Conservation (phyloP, 2,888 invertebrate species). For the Brenthis ino region DNA sequence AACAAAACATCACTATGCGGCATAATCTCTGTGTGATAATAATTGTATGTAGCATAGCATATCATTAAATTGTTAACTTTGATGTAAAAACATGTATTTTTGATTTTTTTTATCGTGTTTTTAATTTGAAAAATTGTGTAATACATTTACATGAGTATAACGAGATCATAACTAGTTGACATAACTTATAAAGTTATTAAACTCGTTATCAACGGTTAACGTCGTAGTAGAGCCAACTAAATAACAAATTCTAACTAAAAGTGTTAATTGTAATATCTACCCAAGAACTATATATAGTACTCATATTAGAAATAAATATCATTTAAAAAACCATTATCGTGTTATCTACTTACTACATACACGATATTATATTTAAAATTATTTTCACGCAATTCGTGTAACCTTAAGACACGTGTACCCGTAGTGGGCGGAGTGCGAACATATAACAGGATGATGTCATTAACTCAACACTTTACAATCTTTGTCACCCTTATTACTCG, state of each 20-base stretch:
- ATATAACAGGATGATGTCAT: conserved; percentile 74
- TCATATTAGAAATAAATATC: no score
- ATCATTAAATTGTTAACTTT: background rate
- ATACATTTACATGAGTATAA: no score
- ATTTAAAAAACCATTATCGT: no score
- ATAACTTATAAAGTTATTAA: no score
- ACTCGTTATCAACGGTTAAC: no score
- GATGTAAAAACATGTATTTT: background rate
- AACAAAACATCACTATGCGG: conserved; percentile 13
- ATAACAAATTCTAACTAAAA: no score
- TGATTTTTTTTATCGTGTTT: background rate
- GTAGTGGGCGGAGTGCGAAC: conserved; percentile 69
- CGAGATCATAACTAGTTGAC: no score
- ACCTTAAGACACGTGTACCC: conserved; percentile 64
- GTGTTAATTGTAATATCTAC: no score
- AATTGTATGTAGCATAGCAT: background rate
- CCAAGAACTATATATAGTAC: no score
- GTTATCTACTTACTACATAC: no score
- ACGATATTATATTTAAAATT: conserved; percentile 24
- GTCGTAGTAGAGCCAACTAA: no score
- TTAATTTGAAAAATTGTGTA: no score
- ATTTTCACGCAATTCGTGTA: conserved; percentile 42
- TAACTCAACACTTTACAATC: conserved; percentile 59
- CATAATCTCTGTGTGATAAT: conserved; percentile 11
- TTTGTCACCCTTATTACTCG: conserved; percentile 57